Evolutionary conservation across 2,888 invertebrate species (phyloP).

Genomic region (Drosophila paramelanica): DNA sequence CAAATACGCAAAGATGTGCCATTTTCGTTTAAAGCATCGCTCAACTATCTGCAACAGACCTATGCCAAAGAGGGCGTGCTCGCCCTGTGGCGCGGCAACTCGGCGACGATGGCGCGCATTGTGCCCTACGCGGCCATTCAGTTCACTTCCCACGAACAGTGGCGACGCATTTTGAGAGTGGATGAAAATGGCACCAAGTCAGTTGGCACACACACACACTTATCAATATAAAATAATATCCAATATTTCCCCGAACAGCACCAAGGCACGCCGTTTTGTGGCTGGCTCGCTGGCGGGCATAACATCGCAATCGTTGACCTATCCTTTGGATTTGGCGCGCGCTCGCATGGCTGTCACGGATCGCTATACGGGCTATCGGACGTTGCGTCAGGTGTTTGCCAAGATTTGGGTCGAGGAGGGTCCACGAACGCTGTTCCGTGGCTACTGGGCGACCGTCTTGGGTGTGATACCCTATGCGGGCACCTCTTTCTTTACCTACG

Average conservation of each 20-base stretch:
- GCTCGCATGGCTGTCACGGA: conserved; percentile 98
- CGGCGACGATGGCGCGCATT: conserved; percentile 98
- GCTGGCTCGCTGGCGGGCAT: conserved; percentile 98
- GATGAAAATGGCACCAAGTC: conserved; percentile 87
- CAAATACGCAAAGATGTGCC: conserved; percentile 91
- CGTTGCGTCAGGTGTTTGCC: conserved; percentile 87
- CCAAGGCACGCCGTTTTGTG: conserved; percentile 87
- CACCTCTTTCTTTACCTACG: conserved; percentile 98
- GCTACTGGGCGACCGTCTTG: conserved; percentile 94
- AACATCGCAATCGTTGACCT: conserved; percentile 96
- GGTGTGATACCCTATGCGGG: conserved; percentile 99
- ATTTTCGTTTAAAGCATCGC: conserved; percentile 90
- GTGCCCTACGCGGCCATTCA: conserved; percentile 99
- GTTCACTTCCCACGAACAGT: conserved; percentile 99
- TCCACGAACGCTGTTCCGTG: conserved; percentile 91
- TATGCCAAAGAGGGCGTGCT: conserved; percentile 91
- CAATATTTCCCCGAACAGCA: conserved; percentile 65
- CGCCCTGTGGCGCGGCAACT: conserved; percentile 98
- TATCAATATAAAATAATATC: not conserved
- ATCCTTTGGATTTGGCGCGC: conserved; percentile 97
- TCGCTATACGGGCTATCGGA: conserved; percentile 89
- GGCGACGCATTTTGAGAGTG: conserved; percentile 92
- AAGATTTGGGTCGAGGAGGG: conserved; percentile 93
- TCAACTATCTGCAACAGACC: conserved; percentile 88
- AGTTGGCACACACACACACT: conserved; percentile 39